A percentile compares a stretch with the other conserved stretches of the same genome.
Conservation (phyloP, 1,140 invertebrate species). For the Bilobella aurantiaca region DNA sequence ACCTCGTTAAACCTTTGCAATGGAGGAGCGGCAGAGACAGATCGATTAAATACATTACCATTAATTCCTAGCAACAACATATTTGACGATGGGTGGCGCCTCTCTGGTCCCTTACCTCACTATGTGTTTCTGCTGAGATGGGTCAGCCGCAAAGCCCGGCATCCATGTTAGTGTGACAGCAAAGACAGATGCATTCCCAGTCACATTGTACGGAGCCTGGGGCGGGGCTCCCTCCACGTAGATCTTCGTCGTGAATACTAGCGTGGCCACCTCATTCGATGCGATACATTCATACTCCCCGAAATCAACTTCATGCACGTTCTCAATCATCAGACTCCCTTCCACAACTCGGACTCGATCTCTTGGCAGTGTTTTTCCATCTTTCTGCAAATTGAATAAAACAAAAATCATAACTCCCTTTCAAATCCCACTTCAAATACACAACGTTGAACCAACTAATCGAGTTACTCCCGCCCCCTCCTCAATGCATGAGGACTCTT, state of each 20-base stretch:
- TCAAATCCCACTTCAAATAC: too few relatives aligned
- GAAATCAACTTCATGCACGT: slow-evolving; percentile 75
- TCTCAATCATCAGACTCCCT: slow-evolving; percentile 85
- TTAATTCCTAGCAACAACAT: too few relatives aligned
- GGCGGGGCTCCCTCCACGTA: slow-evolving; percentile 91
- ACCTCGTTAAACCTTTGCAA: too few relatives aligned
- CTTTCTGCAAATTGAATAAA: slow-evolving; percentile 50
- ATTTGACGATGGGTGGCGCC: too few relatives aligned
- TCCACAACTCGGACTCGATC: slow-evolving; percentile 62
- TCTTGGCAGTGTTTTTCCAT: slow-evolving; percentile 66
- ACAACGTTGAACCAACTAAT: too few relatives aligned
- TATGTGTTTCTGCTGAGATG: slow-evolving; percentile 85
- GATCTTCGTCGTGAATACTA: slow-evolving; percentile 76
- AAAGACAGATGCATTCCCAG: slow-evolving; percentile 73
- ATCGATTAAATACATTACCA: too few relatives aligned
- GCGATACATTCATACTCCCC: slow-evolving; percentile 87
- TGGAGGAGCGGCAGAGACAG: too few relatives aligned
- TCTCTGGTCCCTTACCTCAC: slow-evolving; percentile 64
- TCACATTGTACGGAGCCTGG: slow-evolving; percentile 88
- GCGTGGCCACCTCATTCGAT: slow-evolving; percentile 85
- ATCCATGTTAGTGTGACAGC: slow-evolving; percentile 81
- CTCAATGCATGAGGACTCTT: too few relatives aligned
- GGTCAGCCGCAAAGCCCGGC: slow-evolving; percentile 84
- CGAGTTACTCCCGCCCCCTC: too few relatives aligned
- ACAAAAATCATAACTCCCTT: too few relatives aligned